These are phyloP conservation scores for Platyrinchus mystaceus DNA, from an alignment of 2,797 vertebrate genomes.

Conservation along the genomic window DNA sequence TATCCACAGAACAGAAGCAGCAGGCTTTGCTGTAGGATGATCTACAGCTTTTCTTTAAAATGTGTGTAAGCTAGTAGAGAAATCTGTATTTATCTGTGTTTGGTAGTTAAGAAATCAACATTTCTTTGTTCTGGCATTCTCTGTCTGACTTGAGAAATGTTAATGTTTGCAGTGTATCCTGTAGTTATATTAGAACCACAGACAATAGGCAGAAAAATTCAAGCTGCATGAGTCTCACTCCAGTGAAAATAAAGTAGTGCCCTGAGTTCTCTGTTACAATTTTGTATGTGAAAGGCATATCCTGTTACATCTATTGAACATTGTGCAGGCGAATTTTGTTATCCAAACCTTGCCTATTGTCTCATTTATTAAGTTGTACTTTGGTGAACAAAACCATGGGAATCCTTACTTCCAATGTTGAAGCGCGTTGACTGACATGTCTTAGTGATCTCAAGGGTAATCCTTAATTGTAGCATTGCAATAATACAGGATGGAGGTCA, in stretches of 20 bases:
- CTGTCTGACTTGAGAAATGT: background rate
- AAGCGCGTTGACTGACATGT: constrained; percentile 16
- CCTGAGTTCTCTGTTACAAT: background rate
- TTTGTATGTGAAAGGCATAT: background rate
- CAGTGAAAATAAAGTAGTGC: background rate
- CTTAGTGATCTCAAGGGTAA: constrained; percentile 57
- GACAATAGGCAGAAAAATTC: background rate
- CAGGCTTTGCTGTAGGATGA: background rate
- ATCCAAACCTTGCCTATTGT: background rate
- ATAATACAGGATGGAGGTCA: constrained; percentile 50
- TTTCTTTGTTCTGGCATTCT: background rate
- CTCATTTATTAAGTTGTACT: constrained; percentile 22
- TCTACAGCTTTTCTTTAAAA: constrained; percentile 27
- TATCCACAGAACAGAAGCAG: background rate
- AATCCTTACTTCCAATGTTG: background rate
- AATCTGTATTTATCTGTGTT: background rate
- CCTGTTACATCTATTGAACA: background rate
- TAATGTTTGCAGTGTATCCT: background rate
- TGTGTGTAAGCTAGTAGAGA: background rate
- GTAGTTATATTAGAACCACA: background rate
- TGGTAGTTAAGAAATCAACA: constrained; percentile 27
- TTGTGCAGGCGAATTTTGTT: constrained; percentile 7
- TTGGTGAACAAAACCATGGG: constrained; percentile 34
- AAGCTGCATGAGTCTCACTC: background rate
- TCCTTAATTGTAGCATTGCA: constrained; percentile 21